Conservation (phyloP, 2,113 vertebrate species). For the Cynopterus brachyotis region DNA sequence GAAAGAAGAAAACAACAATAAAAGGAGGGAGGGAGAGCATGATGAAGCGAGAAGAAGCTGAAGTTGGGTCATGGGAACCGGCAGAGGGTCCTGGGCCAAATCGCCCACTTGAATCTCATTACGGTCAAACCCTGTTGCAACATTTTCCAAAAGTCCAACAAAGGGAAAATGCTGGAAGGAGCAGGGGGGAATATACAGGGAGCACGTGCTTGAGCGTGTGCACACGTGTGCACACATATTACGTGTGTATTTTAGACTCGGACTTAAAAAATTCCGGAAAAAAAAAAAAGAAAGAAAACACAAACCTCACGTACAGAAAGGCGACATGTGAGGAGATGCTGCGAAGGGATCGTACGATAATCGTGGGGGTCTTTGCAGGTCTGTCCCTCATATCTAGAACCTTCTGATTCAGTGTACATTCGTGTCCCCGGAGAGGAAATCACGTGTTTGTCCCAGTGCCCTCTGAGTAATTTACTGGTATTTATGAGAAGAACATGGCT, state of each 20-base stretch:
- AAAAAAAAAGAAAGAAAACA: neutral
- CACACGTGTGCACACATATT: accelerated
- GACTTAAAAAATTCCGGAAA: neutral
- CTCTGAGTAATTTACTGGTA: neutral
- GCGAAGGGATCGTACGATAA: neutral
- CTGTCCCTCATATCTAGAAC: neutral
- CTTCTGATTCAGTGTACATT: accelerated
- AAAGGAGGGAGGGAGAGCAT: neutral
- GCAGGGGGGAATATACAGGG: accelerated
- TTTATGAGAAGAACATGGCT: neutral
- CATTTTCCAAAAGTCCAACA: neutral
- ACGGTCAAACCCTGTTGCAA: neutral
- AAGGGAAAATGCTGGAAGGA: neutral
- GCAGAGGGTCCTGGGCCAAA: accelerated
- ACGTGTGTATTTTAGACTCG: neutral
- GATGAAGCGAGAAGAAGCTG: neutral
- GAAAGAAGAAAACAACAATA: neutral
- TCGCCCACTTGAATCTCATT: neutral
- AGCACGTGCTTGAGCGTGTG: accelerated
- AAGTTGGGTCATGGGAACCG: neutral
- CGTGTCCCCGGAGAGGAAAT: neutral
- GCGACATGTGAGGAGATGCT: accelerated
- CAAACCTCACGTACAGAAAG: accelerated
- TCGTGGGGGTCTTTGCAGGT: neutral
- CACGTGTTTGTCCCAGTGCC: neutral